phyloP scores from a whole-genome alignment of 2,888 invertebrate genomes.

The Cosmia pyralina region DNA sequence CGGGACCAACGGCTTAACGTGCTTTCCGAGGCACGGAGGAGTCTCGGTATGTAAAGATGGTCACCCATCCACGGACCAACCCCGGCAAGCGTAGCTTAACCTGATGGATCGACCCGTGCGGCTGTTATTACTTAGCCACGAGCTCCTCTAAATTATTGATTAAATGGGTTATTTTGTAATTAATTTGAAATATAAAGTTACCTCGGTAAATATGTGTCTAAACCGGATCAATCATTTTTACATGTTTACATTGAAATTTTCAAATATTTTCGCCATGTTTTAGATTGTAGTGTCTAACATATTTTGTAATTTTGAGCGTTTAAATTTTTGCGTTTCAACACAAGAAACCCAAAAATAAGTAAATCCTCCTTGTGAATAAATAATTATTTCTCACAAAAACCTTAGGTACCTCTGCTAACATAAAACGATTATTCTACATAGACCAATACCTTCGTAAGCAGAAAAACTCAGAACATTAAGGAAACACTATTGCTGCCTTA shows the following conservation, averaged over 20 bases:
- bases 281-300: too few relatives aligned
- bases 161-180: slow-evolving; percentile 36
- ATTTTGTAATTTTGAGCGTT: too few relatives aligned
- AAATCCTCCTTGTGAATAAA: neutral
- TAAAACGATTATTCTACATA: neutral
- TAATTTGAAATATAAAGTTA: slow-evolving; percentile 28
- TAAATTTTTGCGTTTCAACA: neutral
- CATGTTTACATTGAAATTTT: neutral
- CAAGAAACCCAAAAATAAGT: neutral
- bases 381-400: neutral
- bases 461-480: slow-evolving; percentile 39
- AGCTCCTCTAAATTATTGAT: too few relatives aligned
- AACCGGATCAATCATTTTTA: slow-evolving; percentile 5
- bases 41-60: too few relatives aligned
- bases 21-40: too few relatives aligned
- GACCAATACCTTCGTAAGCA: slow-evolving; percentile 28
- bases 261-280: neutral
- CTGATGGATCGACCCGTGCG: too few relatives aligned
- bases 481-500: slow-evolving; percentile 24
- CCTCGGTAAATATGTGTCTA: neutral
- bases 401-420: neutral
- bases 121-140: too few relatives aligned
- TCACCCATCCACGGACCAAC: too few relatives aligned
- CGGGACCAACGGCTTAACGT: too few relatives aligned
- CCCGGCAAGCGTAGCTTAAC: too few relatives aligned